Base-by-base conservation (phyloP, 2,113 vertebrate genomes). In the Mungos mungo region DNA sequence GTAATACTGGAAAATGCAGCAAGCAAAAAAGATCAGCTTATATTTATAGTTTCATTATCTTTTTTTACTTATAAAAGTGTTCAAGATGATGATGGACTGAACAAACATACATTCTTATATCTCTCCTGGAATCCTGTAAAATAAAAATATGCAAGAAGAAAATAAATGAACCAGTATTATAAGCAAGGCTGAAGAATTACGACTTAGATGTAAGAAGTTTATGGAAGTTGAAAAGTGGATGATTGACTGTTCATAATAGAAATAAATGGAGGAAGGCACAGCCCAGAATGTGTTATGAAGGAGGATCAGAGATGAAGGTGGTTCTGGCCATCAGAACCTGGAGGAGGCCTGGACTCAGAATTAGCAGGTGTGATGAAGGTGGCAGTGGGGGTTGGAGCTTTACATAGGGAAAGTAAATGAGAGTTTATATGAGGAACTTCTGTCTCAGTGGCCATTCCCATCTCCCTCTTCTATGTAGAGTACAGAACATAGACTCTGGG, bases 11-110 rank as follows among this genome's bases (percentile, higher is more conserved):
- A 85, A 94, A 92, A 57, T 35, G 74, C 81, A 60, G 19, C 25
- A 85, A 76, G 27, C 23, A 38, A 65, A 92, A 88, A 68, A 54
- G 12, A 3, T 63, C 3, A 81, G 33, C 15, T 88, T 94, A 60
- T 35, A 69, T 47, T 92, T 79, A 94, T 94, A 71, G 54, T 92
- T 97, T 92, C 16, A 69, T 57, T 52, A 54, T 79, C 29, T 50
- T 95, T 94, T 88, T 88, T 87, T 82, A 84, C 21, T 91, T 29
- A 29, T 71, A 77, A 54, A 81, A 81, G 41, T 50, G 47, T 76
- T 88, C 19, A 35, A 69, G 52, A 92, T 84, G 79, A 45, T 88
- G 63, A 18, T 72, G 27, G 29, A 72, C 23, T 54, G 9, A 88
- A 5, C 45, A 91, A 66, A 57, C 63, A 10, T 91, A 71, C 80